Evolutionary conservation across 2,888 invertebrate genomes (phyloP).

Genomic region (Dromius quadrimaculatus): DNA sequence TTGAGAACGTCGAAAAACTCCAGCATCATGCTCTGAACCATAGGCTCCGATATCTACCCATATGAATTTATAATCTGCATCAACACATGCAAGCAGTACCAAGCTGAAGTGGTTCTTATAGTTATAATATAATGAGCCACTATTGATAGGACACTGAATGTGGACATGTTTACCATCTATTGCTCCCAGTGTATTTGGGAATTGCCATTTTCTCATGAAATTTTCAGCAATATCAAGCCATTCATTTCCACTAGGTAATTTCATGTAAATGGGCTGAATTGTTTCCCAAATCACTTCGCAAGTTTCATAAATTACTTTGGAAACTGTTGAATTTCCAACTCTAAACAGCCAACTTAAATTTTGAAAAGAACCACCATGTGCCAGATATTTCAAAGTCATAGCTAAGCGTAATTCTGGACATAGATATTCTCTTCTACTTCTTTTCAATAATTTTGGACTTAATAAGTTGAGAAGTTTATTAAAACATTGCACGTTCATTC

Average conservation of each 20-base stretch:
- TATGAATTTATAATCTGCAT: slow-evolving; percentile 20
- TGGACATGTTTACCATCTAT: slow-evolving; percentile 50
- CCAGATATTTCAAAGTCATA: too few relatives aligned
- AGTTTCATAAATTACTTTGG: too few relatives aligned
- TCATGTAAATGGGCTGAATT: too few relatives aligned
- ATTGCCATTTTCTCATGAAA: slow-evolving; percentile 37
- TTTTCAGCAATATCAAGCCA: slow-evolving; percentile 4
- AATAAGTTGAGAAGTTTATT: too few relatives aligned
- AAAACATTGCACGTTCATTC: too few relatives aligned
- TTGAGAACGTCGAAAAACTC: slow-evolving; percentile 20
- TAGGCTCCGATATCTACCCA: slow-evolving; percentile 22
- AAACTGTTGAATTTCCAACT: too few relatives aligned
- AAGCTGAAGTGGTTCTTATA: slow-evolving; percentile 50
- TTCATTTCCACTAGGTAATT: slow-evolving; percentile 14
- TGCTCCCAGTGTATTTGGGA: slow-evolving; percentile 45
- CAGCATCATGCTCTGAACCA: slow-evolving; percentile 10
- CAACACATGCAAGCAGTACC: slow-evolving; percentile 25
- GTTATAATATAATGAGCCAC: slow-evolving; percentile 42
- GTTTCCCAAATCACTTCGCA: too few relatives aligned
- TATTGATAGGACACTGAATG: slow-evolving; percentile 41
- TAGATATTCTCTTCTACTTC: too few relatives aligned
- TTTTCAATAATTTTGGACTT: too few relatives aligned
- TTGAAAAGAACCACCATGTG: too few relatives aligned
- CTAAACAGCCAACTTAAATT: too few relatives aligned
- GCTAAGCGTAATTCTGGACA: too few relatives aligned